A percentile compares a stretch with the other conserved stretches of the same genome.
Evolutionary conservation across 2,888 invertebrate genomes (phyloP).

Genomic region (Griposia aprilina): DNA sequence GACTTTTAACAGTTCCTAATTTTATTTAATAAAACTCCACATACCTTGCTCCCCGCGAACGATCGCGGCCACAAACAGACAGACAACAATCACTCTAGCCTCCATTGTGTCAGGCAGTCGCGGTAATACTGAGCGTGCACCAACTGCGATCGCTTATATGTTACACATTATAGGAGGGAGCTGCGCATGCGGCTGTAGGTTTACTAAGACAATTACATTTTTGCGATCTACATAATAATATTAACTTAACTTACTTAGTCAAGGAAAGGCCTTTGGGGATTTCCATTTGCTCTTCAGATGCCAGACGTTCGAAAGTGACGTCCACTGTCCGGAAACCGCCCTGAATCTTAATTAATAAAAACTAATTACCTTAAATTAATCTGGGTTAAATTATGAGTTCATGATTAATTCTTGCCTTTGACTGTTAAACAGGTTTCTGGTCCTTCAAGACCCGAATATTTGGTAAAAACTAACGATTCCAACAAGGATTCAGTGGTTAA

Average conservation of each 20-base stretch:
- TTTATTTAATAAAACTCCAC: slow-evolving; percentile 25
- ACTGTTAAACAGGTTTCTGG: not conserved
- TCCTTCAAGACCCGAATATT: not conserved
- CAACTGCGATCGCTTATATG: slow-evolving; percentile 45
- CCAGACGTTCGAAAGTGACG: not conserved
- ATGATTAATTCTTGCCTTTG: not conserved
- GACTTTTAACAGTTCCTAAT: slow-evolving; percentile 3
- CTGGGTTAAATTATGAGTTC: no score
- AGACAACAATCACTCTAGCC: slow-evolving; percentile 44
- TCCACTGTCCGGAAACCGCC: not conserved
- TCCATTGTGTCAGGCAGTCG: slow-evolving; percentile 48
- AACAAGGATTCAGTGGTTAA: not conserved
- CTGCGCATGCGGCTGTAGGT: slow-evolving; percentile 49
- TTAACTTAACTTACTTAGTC: slow-evolving; percentile 22
- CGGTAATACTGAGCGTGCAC: slow-evolving; percentile 39
- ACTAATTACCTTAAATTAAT: no score
- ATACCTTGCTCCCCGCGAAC: slow-evolving; percentile 52
- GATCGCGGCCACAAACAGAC: slow-evolving; percentile 34
- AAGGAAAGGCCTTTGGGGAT: slow-evolving; percentile 9
- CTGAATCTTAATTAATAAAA: no score
- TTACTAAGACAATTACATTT: slow-evolving; percentile 21
- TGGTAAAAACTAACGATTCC: not conserved
- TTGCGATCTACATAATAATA: not conserved
- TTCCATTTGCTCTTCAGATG: not conserved
- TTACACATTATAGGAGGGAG: slow-evolving; percentile 33